phyloP scores from a whole-genome alignment of 2,797 vertebrate genomes.

The Enteromius thamalakanensis region DNA sequence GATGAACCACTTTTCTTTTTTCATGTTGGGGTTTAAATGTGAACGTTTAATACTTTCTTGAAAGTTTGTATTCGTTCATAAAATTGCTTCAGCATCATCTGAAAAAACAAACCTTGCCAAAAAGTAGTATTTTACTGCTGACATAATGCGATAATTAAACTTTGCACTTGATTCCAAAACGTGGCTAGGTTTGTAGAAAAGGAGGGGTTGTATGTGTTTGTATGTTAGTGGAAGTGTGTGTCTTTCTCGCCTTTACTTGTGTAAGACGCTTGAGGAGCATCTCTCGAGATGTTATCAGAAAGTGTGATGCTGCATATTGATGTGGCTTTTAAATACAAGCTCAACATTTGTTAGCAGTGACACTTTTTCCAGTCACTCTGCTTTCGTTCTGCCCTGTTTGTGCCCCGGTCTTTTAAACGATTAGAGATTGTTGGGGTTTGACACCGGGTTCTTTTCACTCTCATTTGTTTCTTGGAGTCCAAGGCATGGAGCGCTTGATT shows the following conservation, averaged over 20 bases:
- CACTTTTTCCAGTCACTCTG: constrained; percentile 23
- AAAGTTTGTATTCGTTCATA: neutral
- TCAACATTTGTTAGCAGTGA: constrained; percentile 17
- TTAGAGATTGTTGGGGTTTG: neutral
- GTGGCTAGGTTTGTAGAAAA: neutral
- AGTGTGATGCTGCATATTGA: constrained; percentile 40
- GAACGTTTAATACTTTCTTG: neutral
- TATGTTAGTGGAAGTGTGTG: constrained; percentile 26
- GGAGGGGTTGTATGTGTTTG: constrained; percentile 1
- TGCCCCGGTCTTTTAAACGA: neutral
- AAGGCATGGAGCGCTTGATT: neutral
- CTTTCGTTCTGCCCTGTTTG: neutral
- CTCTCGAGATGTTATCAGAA: constrained; percentile 35
- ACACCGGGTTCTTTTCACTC: neutral
- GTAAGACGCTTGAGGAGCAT: neutral
- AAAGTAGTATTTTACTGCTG: neutral
- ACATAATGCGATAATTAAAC: neutral
- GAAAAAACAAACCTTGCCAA: neutral
- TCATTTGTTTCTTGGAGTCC: neutral
- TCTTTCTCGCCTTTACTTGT: constrained; percentile 2
- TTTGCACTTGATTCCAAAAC: neutral
- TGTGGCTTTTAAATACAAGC: constrained; percentile 48
- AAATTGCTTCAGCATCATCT: neutral
- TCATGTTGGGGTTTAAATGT: neutral
- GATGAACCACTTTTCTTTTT: neutral